A percentile compares a stretch with the other conserved stretches of the same genome.
phyloP scores from a whole-genome alignment of 2,797 vertebrate species.

The Uromys caudimaculatus region DNA sequence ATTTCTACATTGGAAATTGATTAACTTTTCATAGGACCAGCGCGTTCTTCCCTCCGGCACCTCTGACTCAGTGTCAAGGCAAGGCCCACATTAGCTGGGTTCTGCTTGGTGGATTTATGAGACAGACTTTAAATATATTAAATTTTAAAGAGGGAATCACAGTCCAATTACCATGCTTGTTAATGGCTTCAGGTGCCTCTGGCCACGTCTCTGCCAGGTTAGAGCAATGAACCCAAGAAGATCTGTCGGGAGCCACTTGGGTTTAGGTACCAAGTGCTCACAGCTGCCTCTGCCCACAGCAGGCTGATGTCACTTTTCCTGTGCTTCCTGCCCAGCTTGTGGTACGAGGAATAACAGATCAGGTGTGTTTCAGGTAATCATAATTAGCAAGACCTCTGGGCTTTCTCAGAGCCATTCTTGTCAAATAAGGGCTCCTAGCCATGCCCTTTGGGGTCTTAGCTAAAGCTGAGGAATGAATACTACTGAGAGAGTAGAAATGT shows the following conservation, averaged over 20 bases:
- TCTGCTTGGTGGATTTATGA: conserved; percentile 76
- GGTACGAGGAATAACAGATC: background rate
- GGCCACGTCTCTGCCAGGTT: conserved; percentile 1
- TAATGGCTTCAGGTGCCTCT: conserved; percentile 65
- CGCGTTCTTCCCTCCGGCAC: conserved; percentile 73
- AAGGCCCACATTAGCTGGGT: conserved; percentile 64
- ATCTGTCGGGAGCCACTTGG: background rate
- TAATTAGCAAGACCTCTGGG: background rate
- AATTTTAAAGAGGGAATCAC: conserved; percentile 84
- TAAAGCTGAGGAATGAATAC: background rate
- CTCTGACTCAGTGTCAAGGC: conserved; percentile 79
- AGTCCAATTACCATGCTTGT: conserved; percentile 73
- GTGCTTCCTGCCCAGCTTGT: accelerated
- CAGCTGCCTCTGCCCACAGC: background rate
- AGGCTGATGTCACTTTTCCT: background rate
- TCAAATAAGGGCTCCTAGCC: background rate
- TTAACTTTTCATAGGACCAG: conserved; percentile 81
- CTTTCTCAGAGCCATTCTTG: background rate
- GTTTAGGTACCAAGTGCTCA: background rate
- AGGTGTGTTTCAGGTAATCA: background rate
- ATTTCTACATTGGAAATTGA: conserved; percentile 85
- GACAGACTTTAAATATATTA: conserved; percentile 78
- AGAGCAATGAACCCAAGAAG: background rate
- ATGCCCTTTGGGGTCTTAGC: background rate
- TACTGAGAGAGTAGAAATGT: background rate